Conservation (phyloP, 2,797 vertebrate species). For the Enteromius mattozi region DNA sequence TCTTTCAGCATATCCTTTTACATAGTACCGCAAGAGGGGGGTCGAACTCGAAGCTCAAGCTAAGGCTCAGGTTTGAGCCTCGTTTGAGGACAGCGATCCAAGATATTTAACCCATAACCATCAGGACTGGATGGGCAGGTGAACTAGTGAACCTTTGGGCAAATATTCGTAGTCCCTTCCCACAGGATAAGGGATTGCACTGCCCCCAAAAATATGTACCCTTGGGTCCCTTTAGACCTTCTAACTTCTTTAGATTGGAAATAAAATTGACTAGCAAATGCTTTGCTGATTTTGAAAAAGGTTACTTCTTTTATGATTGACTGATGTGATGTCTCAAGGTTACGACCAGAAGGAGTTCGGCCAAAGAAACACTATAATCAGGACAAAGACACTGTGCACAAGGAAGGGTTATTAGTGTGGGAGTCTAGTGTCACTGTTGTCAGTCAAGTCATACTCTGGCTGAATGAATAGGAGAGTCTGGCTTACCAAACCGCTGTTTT, state of each 20-base stretch:
- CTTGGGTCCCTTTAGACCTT: background rate
- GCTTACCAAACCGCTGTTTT: constrained; percentile 69
- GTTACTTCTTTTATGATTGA: constrained; percentile 11
- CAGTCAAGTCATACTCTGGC: constrained; percentile 72
- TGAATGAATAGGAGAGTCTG: constrained; percentile 56
- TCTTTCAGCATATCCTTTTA: too few species aligned
- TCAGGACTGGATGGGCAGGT: background rate
- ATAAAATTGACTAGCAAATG: background rate
- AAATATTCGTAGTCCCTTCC: background rate
- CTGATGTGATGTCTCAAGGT: constrained; percentile 1
- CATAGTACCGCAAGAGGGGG: background rate
- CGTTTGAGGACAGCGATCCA: background rate
- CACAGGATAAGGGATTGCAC: background rate
- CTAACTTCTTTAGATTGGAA: background rate
- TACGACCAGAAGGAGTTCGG: background rate
- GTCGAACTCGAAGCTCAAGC: too few species aligned
- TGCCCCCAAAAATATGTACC: background rate
- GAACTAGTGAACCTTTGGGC: background rate
- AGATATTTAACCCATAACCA: background rate
- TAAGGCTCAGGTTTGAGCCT: background rate
- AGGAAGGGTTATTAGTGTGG: constrained; percentile 76
- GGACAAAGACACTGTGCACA: constrained; percentile 74
- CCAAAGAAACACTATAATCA: constrained; percentile 56
- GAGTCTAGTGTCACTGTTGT: constrained; percentile 74
- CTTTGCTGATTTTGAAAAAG: background rate